These are phyloP conservation scores for Helostoma temminkii DNA, from an alignment of 2,797 vertebrate species.

Conservation along the genomic window DNA sequence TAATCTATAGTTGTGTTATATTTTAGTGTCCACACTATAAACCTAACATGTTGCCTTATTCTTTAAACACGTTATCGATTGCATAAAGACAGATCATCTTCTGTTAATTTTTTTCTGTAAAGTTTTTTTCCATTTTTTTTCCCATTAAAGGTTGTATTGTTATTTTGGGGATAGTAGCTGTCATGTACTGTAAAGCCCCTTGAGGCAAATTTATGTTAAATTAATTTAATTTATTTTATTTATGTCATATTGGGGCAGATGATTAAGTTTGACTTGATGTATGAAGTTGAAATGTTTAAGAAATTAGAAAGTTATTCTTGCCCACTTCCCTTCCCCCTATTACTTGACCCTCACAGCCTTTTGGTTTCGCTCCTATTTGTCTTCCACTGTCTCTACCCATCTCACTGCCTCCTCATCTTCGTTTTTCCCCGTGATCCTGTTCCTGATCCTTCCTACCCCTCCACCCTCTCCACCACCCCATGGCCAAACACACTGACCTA, in stretches of 20 bases:
- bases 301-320: constrained; percentile 26
- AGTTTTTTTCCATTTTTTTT: too few relatives aligned
- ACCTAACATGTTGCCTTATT: too few relatives aligned
- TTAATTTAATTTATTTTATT: too few relatives aligned
- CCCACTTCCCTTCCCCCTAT: constrained; percentile 35
- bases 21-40: too few relatives aligned
- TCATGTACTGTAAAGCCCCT: background rate
- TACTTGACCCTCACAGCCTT: constrained; percentile 38
- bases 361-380: constrained; percentile 47
- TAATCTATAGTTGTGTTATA: background rate
- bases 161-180: background rate
- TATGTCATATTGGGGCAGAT: background rate
- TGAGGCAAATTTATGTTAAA: too few relatives aligned
- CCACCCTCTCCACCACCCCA: constrained; percentile 65
- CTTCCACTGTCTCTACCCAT: constrained; percentile 55
- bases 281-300: constrained; percentile 23
- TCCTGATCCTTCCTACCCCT: constrained; percentile 55
- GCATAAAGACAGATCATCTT: too few relatives aligned
- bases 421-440: constrained; percentile 59
- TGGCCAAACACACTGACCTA: constrained; percentile 81
- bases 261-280: background rate
- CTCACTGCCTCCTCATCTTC: constrained; percentile 50
- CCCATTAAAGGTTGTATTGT: too few relatives aligned
- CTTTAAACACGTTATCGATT: too few relatives aligned
- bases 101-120: too few relatives aligned